Conservation (phyloP, 2,113 vertebrate species). For the Petrocephalus microphthalmus region DNA sequence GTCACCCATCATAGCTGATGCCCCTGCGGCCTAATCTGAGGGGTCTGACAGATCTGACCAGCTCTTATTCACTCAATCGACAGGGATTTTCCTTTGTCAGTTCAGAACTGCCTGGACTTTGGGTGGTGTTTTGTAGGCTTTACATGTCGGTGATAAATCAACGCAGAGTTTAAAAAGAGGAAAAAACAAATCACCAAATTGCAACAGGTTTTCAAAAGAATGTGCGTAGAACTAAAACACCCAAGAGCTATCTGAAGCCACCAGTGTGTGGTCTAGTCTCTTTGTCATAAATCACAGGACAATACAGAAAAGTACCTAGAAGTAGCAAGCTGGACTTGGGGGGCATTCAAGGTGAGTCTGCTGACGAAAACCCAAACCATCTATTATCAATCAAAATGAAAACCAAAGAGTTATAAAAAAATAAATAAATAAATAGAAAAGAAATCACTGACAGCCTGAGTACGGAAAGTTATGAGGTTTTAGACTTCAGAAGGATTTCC, state of each 20-base stretch:
- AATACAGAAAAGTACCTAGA: background rate
- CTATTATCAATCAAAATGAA: background rate
- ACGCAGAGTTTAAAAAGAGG: background rate
- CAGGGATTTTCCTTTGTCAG: background rate
- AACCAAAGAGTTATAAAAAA: background rate
- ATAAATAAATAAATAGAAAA: background rate
- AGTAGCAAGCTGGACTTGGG: background rate
- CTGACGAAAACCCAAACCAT: background rate
- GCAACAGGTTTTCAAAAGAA: background rate
- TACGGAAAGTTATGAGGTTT: background rate
- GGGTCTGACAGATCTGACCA: background rate
- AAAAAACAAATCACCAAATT: background rate
- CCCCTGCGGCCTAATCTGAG: background rate
- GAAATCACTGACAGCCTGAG: background rate
- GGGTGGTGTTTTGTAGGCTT: background rate
- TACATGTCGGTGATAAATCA: background rate
- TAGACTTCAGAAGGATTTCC: slow-evolving; percentile 36
- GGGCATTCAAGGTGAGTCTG: slow-evolving; percentile 11
- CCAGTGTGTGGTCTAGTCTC: background rate
- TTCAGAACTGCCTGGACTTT: background rate
- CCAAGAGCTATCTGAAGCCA: background rate
- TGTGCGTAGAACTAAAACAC: background rate
- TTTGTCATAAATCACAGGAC: slow-evolving; percentile 5
- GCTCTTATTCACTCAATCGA: background rate
- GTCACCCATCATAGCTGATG: background rate